phyloP scores from a whole-genome alignment of 2,113 vertebrate species.

The Holacanthus passer region DNA sequence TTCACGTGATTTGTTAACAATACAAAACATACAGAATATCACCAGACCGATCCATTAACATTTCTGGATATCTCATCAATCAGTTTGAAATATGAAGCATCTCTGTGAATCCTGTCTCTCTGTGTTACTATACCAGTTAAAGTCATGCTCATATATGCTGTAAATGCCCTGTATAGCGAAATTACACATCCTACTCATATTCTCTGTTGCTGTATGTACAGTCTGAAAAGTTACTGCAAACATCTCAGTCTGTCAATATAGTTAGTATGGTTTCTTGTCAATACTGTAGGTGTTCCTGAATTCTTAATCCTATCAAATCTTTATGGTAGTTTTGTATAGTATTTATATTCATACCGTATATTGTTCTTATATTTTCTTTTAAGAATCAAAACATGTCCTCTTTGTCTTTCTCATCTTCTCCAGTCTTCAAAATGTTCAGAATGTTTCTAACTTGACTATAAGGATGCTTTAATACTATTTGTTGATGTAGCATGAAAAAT shows the following conservation, averaged over 20 bases:
- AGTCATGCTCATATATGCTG: neutral
- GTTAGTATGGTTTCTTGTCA: neutral
- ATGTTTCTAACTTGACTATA: neutral
- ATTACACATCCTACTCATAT: slow-evolving; percentile 11
- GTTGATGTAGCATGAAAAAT: neutral
- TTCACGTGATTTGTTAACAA: neutral
- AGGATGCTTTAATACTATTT: neutral
- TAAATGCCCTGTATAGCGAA: neutral
- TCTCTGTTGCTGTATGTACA: neutral
- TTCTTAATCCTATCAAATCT: neutral
- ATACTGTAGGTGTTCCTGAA: neutral
- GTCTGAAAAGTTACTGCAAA: neutral
- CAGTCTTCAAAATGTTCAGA: too few species aligned
- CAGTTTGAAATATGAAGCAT: neutral
- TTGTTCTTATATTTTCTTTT: neutral
- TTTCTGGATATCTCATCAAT: neutral
- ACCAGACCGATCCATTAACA: neutral
- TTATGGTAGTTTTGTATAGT: neutral
- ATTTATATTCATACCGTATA: neutral
- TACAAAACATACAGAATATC: neutral
- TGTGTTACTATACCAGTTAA: too few species aligned
- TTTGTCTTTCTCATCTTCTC: neutral
- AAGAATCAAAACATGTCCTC: neutral
- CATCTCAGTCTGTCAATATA: neutral
- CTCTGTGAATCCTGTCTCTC: neutral